phyloP scores from a whole-genome alignment of 2,888 invertebrate genomes.

The Zootermopsis nevadensis region DNA sequence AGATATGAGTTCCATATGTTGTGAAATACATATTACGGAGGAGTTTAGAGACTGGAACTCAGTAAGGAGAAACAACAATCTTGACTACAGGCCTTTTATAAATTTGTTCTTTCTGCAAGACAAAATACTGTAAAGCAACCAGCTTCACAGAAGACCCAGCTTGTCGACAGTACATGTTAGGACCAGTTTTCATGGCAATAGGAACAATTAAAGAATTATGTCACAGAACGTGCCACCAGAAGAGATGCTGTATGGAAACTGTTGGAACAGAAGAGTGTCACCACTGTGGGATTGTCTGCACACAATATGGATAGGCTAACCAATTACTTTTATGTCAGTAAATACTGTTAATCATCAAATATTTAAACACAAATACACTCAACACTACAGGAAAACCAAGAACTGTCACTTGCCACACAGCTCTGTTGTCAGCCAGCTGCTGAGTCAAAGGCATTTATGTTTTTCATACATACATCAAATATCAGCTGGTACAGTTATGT shows the following conservation, averaged over 20 bases:
- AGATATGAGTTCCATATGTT: conserved; percentile 3
- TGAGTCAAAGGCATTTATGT: neutral
- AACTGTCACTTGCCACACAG: neutral
- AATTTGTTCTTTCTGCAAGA: neutral
- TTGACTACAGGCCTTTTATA: conserved; percentile 1
- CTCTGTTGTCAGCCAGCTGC: neutral
- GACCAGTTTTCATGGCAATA: neutral
- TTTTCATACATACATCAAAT: neutral
- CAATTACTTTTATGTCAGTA: too few species aligned
- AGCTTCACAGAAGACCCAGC: neutral
- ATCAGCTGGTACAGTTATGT: neutral
- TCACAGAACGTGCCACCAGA: neutral
- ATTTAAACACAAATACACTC: neutral
- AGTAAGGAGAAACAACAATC: neutral
- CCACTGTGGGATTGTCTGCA: too few species aligned
- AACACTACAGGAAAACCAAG: neutral
- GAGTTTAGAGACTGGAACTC: neutral
- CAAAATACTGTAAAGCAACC: neutral
- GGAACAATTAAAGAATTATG: neutral
- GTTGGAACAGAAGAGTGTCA: neutral
- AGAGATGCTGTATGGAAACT: neutral
- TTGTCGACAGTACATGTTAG: neutral
- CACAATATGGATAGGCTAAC: too few species aligned
- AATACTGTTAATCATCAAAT: too few species aligned
- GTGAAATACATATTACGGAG: neutral